Evolutionary conservation across 92 coral and sea anemone genomes (phyloP).

Genomic region (Siderastrea siderea): DNA sequence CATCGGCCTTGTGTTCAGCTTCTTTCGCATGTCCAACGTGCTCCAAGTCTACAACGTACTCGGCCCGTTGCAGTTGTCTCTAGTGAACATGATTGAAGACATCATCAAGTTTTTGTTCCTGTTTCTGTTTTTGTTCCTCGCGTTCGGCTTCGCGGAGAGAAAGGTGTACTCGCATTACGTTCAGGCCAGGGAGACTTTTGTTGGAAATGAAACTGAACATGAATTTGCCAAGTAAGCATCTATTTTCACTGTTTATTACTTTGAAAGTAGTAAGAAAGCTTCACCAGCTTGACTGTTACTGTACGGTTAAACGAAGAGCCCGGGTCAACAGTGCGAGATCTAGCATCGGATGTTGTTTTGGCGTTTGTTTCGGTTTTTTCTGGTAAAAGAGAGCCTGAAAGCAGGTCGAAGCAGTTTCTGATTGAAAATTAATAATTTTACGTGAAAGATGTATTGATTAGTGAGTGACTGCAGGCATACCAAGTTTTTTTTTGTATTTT

Average conservation of each 20-base stretch:
- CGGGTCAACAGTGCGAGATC: no score
- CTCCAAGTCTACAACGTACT: conserved; percentile 78
- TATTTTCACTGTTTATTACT: background rate
- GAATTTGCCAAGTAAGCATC: conserved; percentile 66
- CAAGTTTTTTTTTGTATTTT: no score
- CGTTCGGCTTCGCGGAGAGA: conserved; percentile 84
- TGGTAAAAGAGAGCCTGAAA: no score
- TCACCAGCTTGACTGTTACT: no score
- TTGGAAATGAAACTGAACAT: conserved; percentile 39
- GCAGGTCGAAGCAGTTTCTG: no score
- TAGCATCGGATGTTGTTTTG: no score
- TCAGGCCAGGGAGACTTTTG: conserved; percentile 15
- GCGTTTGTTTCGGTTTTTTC: no score
- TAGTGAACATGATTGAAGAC: conserved; percentile 84
- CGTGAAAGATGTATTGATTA: no score
- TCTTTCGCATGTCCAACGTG: conserved; percentile 73
- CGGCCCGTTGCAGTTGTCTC: conserved; percentile 91
- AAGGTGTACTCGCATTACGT: conserved; percentile 86
- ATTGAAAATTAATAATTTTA: no score
- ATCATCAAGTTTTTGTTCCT: conserved; percentile 83
- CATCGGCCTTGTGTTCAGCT: conserved; percentile 75
- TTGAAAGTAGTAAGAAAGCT: no score
- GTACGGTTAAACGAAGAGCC: no score
- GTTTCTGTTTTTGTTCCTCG: conserved; percentile 75
- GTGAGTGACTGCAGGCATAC: no score